Evolutionary conservation across 2,113 vertebrate species (phyloP).

Genomic region (Corvus hawaiiensis): DNA sequence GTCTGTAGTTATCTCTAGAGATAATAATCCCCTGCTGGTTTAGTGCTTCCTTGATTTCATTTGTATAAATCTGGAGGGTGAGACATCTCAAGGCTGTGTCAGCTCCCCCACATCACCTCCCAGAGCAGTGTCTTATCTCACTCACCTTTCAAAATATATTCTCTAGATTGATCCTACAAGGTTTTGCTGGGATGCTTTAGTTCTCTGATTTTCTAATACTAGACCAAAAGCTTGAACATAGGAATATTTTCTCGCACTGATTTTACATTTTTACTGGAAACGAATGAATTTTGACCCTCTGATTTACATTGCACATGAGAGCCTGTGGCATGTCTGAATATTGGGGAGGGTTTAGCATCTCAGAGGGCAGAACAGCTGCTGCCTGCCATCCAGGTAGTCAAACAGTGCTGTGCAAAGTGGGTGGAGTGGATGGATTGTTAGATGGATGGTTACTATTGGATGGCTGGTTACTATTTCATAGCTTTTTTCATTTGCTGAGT

Average conservation of each 20-base stretch:
- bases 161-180: background rate
- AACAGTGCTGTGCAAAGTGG: accelerated
- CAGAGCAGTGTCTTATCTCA: background rate
- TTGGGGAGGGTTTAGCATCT: background rate
- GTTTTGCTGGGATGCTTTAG: background rate
- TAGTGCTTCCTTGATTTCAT: conserved; percentile 37
- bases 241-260: background rate
- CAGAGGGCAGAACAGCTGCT: accelerated
- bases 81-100: background rate
- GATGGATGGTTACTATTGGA: background rate
- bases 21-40: conserved; percentile 45
- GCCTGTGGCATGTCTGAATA: background rate
- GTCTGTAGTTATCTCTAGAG: conserved; percentile 37
- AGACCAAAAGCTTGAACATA: background rate
- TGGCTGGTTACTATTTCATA: background rate
- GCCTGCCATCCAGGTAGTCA: background rate
- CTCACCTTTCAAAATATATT: background rate
- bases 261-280: background rate
- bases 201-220: background rate
- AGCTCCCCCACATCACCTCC: background rate
- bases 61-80: background rate
- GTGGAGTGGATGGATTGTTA: background rate
- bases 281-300: background rate
- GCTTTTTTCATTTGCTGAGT: background rate
- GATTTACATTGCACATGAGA: accelerated